Evolutionary conservation across 2,888 invertebrate genomes (phyloP), one percentile per base, ranked within the genome.

Genomic region (Drosophila fulvimacula): DNA sequence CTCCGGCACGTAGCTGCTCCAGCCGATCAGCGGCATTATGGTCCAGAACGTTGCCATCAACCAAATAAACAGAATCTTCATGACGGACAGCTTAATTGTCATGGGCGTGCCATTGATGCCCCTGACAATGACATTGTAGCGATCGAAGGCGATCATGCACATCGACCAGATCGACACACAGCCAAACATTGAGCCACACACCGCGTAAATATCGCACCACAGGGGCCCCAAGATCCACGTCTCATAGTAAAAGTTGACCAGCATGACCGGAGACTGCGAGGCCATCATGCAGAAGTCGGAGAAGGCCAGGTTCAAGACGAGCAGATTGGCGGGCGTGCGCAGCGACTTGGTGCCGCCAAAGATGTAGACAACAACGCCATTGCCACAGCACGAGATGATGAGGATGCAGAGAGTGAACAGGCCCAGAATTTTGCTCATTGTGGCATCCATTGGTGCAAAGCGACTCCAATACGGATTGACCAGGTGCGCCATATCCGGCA

Each of bases 81-180:
- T 92, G 64, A 97, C 93, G 30, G 97, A 96, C 69, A 95, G 95
- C 88, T 96, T 96, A 89, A 95, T 96, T 44, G 96, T 96, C 94
- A 98, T 94, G 15, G 97, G 97, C 79, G 96, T 95, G 9, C 96
- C 98, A 60, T 97, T 95, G 79, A 98, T 94, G 78, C 97, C 97
- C 93, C 96, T 97, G 7, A 98, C 98, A 90, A 98, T 98, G 59
- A 98, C 98, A 91, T 97, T 97, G 94, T 98, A 98, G 74, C 98
- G 95, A 92, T 98, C 98, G 83, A 97, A 94, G 65, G 98, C 96
- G 79, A 98, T 98, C 95, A 96, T 95, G 15, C 96, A 96, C 97
- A 98, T 97, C 19, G 97, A 96, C 97, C 97, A 98, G 90, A 98
- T 98, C 66, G 98, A 98, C 73, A 94, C 95, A 90, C 97, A 96